Base-by-base conservation (phyloP, 2,113 vertebrate species). In the Bungarus multicinctus region DNA sequence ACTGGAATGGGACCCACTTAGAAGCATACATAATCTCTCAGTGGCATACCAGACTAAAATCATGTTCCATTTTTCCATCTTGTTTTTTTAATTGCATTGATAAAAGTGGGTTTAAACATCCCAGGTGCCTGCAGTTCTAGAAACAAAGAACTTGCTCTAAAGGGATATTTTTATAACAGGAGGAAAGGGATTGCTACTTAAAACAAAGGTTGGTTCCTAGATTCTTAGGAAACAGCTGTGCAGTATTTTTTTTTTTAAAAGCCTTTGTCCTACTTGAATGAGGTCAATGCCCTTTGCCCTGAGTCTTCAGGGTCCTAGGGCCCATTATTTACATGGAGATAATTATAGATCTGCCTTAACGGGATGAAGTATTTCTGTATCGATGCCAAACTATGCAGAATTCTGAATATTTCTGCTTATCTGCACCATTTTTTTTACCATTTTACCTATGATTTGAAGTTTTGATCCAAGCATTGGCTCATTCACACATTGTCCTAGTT, bases 231-330 rank as follows among this genome's bases (percentile, higher is more conserved):
- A 90, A 57, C 89, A 87, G 45, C 43, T 39, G 45, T 87, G 10
- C 14, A 7, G 23, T 50, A 43, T 22, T 81, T n/a, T 88, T 47
- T 55, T 25, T 2, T 88, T 47, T 57, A 93, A 86, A 60, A 43
- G 74, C 81, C 81, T 93, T 93, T 93, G 92, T 93, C 92, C 81
- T 90, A 23, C 45, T 89, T 34, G 81, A 85, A 34, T 87, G 92
- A 87, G 89, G 89, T 90, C 81, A 90, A 47, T 64, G 81, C 89
- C 45, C 39, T 34, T 64, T 89, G 27, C 20, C 64, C 39, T 57
- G 53, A 85, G 50, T 90, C 88, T 90, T 90, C 92, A 30, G 92
- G 89, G 89, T 90, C 89, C 55, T 93, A 87, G 22, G 60, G 92
- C 52, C 34, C 22, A 8, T 23, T 50, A 2, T 45, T 81, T 69